Evolutionary conservation across 1,140 invertebrate species (phyloP).

Genomic region (Schlechtendalia chinensis): DNA sequence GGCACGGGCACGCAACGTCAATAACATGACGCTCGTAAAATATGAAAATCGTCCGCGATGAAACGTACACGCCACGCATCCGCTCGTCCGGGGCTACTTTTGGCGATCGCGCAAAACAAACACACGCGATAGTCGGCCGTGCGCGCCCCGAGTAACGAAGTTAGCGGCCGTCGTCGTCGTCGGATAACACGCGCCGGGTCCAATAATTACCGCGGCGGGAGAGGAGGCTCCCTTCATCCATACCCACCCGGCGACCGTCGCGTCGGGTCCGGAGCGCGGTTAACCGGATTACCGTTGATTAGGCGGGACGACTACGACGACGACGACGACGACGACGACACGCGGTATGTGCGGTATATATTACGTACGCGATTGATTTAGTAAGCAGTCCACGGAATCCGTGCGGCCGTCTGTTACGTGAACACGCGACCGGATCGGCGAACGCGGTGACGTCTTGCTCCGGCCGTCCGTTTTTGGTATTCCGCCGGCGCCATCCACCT

Average conservation of each 20-base stretch:
- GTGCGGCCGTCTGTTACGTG: slow-evolving; percentile 14
- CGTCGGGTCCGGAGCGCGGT: slow-evolving; percentile 28
- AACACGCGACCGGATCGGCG: slow-evolving; percentile 31
- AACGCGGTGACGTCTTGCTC: slow-evolving; percentile 20
- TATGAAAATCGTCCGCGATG: too few species aligned
- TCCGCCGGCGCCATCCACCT: background rate
- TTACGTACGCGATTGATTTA: slow-evolving; percentile 41
- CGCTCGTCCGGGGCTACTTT: too few species aligned
- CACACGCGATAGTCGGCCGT: too few species aligned
- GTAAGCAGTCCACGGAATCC: slow-evolving; percentile 47
- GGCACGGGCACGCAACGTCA: too few species aligned
- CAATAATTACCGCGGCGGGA: slow-evolving; percentile 48
- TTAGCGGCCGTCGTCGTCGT: background rate
- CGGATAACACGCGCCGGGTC: slow-evolving; percentile 5
- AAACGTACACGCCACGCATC: too few species aligned
- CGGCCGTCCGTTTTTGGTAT: background rate
- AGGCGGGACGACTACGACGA: background rate
- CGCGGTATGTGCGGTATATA: background rate
- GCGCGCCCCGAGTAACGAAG: too few species aligned
- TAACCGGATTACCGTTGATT: slow-evolving; percentile 48
- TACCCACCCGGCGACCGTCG: too few species aligned
- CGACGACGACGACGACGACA: background rate
- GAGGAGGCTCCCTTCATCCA: slow-evolving; percentile 15
- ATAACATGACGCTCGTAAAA: too few species aligned
- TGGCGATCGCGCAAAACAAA: too few species aligned